A percentile compares a stretch with the other conserved stretches of the same genome.
Evolutionary conservation across 2,888 invertebrate genomes (phyloP).

Genomic region (Cabera pusaria): DNA sequence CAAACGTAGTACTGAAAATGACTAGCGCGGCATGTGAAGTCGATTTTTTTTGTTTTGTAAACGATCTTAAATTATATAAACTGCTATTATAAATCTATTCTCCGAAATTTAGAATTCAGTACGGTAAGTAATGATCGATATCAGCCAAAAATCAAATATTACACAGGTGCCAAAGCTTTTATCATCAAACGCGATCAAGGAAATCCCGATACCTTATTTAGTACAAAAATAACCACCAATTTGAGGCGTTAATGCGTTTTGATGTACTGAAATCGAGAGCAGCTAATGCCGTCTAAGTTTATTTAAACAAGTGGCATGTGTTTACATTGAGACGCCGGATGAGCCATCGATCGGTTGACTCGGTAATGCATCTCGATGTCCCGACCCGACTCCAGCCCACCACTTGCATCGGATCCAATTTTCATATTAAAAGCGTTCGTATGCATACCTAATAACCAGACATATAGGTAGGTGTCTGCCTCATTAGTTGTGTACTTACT

Average conservation of each 20-base stretch:
- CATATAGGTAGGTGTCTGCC: too few relatives aligned
- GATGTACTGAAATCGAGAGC: constrained; percentile 81
- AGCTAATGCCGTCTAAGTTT: constrained; percentile 78
- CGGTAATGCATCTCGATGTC: constrained; percentile 76
- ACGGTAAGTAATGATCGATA: too few relatives aligned
- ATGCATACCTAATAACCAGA: too few relatives aligned
- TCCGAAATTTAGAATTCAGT: too few relatives aligned
- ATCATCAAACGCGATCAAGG: constrained; percentile 33
- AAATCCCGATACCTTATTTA: constrained; percentile 48
- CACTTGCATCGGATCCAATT: constrained; percentile 45
- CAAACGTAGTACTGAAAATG: too few relatives aligned
- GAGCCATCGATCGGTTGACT: constrained; percentile 79
- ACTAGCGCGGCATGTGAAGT: too few relatives aligned
- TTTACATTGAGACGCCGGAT: constrained; percentile 76
- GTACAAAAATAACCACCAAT: constrained; percentile 70
- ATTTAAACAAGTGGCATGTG: constrained; percentile 82
- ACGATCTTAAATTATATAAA: too few relatives aligned
- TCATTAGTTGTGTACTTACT: too few relatives aligned
- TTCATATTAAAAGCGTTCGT: too few relatives aligned
- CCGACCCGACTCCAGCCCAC: constrained; percentile 52
- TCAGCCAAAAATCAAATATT: too few relatives aligned
- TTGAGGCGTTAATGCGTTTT: constrained; percentile 80
- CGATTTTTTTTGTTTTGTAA: too few relatives aligned
- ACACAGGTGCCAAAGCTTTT: constrained; percentile 16
- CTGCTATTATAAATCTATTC: too few relatives aligned